Evolutionary conservation across 2,113 vertebrate species (phyloP), one percentile per base, ranked within the genome.

Genomic region (Sylvicapra grimmia): DNA sequence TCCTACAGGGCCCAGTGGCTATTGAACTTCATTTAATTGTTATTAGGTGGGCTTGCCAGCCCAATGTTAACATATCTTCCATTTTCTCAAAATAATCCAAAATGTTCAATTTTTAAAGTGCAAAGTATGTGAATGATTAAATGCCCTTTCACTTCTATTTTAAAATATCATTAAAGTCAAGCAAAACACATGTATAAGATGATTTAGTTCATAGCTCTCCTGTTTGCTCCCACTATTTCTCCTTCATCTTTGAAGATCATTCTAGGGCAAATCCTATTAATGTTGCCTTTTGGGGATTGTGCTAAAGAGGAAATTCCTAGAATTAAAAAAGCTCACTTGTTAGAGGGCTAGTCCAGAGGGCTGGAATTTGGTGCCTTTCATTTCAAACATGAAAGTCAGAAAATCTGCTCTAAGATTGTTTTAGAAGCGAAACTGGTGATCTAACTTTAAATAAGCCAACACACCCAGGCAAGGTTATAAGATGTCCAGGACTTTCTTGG

Each of bases 341-440:
- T 63, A 58, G 36, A 72, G 36, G 15, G 23, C 6, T 65, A 29
- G 18, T 54, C 51, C 51, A 53, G 29, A 77, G 53, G 56, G 47
- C 36, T 89, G 36, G 5, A 13, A 63, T 92, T 27, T 16, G 44
- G 14, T 33, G 56, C 4, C 40, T 93, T 84, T 68, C 36, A 33
- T 33, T 85, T 86, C 15, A 77, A 96, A 88, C 18, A 23, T 8
- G 47, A 97, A 53, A 85, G n/a, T 27, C 90, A 87, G 47, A 80
- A 53, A 95, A 83, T 56, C 56, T 40, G 14, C 33, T 68, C 19
- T 53, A 47, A 68, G 56, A 40, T 0, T 49, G 8, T 53, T 47
- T 68, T 93, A 40, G 65, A 93, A 88, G 63, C 8, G 19, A 44
- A 40, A 18, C 23, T 2, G 33, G 29, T 49, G 80, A 51, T 86